Percentiles rank a stretch among this genome's conserved stretches.
phyloP scores from a whole-genome alignment of 2,888 invertebrate species.

The Elegia similella region DNA sequence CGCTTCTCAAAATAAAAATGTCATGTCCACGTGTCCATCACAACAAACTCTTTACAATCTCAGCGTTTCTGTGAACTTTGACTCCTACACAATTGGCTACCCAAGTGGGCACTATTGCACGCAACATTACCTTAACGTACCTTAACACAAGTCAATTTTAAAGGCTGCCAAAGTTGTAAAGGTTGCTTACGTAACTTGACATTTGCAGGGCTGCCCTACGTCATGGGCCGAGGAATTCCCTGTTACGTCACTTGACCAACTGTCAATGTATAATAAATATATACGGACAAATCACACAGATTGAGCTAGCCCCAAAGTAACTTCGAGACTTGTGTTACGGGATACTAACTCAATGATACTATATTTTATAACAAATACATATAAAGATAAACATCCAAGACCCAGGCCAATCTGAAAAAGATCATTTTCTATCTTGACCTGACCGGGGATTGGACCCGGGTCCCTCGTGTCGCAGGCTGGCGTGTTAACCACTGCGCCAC shows the following conservation, averaged over 20 bases:
- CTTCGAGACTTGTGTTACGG: too few species aligned
- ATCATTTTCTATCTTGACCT: too few species aligned
- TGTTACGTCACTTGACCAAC: conserved; percentile 47
- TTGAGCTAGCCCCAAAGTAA: too few species aligned
- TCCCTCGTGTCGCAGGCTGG: too few species aligned
- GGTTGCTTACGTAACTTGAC: conserved; percentile 64
- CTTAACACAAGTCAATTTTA: conserved; percentile 56
- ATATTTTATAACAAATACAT: too few species aligned
- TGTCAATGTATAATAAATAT: too few species aligned
- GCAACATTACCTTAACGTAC: conserved; percentile 50
- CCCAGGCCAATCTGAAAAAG: too few species aligned
- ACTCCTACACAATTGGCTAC: conserved; percentile 3
- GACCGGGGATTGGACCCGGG: too few species aligned
- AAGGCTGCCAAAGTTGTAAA: conserved; percentile 60
- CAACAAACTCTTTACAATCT: neutral
- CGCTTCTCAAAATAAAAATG: conserved; percentile 9
- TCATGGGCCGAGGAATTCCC: conserved; percentile 58
- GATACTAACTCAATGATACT: too few species aligned
- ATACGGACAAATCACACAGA: too few species aligned
- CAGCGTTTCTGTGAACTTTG: conserved; percentile 10
- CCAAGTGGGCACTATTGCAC: conserved; percentile 22
- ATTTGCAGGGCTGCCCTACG: conserved; percentile 46
- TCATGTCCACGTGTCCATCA: conserved; percentile 12
- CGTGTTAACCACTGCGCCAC: too few species aligned
- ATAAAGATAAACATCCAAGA: too few species aligned